Conservation (phyloP, 2,113 vertebrate species). For the Rhegmatorhina hoffmannsi region DNA sequence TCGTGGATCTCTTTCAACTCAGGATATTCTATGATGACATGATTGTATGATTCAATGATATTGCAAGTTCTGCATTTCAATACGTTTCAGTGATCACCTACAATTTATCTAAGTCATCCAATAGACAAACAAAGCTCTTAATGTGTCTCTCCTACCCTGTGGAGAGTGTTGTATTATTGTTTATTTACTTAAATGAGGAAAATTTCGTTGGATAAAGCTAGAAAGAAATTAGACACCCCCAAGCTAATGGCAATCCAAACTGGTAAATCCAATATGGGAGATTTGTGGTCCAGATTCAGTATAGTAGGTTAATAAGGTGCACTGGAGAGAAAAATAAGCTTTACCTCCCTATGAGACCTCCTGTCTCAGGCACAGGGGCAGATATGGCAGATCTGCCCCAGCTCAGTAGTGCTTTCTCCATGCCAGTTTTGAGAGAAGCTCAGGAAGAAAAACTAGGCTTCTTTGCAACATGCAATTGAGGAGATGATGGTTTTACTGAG, state of each 20-base stretch:
- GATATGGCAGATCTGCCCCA: neutral
- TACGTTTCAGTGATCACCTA: neutral
- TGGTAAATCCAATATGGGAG: neutral
- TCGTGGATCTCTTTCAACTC: neutral
- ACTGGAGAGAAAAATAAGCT: neutral
- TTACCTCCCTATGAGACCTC: neutral
- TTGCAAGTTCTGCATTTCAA: neutral
- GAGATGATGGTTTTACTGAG: neutral
- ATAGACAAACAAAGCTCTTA: neutral
- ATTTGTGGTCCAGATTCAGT: neutral
- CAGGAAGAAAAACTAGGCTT: neutral
- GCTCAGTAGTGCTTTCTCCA: neutral
- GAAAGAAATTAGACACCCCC: neutral
- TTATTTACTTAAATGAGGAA: neutral
- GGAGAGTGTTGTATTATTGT: neutral
- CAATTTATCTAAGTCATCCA: neutral
- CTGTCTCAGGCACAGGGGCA: neutral
- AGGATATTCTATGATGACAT: neutral
- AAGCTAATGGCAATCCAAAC: neutral
- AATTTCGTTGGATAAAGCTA: neutral
- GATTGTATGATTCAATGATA: too few relatives aligned
- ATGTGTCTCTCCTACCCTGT: neutral
- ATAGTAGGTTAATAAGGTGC: neutral
- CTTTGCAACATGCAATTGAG: neutral
- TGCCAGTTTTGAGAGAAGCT: neutral